phyloP scores from a whole-genome alignment of 2,888 invertebrate genomes.

The Thymelicus lineola region DNA sequence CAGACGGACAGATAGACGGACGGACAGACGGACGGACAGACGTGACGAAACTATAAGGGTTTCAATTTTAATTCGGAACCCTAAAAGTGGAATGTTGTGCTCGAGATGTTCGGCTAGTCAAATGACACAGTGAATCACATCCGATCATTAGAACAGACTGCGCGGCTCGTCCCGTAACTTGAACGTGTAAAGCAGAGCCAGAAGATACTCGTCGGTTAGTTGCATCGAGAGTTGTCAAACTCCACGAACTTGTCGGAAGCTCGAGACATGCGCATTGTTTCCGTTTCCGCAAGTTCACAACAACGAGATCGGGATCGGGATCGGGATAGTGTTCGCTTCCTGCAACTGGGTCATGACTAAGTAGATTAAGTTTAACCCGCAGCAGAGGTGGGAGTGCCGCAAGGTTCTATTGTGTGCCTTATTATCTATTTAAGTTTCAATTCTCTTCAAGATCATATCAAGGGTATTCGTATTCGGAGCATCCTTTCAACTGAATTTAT shows the following conservation, averaged over 20 bases:
- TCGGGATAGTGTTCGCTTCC: conserved; percentile 11
- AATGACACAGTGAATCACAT: too few species aligned
- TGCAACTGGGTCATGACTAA: conserved; percentile 16
- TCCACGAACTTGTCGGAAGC: conserved; percentile 7
- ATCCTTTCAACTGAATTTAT: not conserved
- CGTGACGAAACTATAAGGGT: too few species aligned
- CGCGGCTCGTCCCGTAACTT: not conserved
- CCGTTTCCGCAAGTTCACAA: conserved; percentile 23
- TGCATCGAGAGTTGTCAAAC: conserved; percentile 7
- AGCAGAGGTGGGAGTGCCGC: conserved; percentile 10
- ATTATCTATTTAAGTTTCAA: conserved; percentile 5
- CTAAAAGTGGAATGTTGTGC: too few species aligned
- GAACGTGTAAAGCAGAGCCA: not conserved
- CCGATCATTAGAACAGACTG: not conserved
- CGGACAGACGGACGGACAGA: too few species aligned
- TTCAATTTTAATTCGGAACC: too few species aligned
- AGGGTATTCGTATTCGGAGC: not conserved
- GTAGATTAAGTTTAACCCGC: conserved; percentile 29
- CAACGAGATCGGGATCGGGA: conserved; percentile 21
- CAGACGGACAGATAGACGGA: too few species aligned
- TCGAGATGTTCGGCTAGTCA: too few species aligned
- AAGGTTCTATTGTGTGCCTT: not conserved
- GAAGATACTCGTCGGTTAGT: not conserved
- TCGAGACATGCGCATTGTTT: conserved; percentile 28
- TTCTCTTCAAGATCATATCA: not conserved